Percentiles rank a stretch among this genome's conserved stretches.
Conservation (phyloP, 2,888 invertebrate genomes). For the Phlogophora meticulosa region DNA sequence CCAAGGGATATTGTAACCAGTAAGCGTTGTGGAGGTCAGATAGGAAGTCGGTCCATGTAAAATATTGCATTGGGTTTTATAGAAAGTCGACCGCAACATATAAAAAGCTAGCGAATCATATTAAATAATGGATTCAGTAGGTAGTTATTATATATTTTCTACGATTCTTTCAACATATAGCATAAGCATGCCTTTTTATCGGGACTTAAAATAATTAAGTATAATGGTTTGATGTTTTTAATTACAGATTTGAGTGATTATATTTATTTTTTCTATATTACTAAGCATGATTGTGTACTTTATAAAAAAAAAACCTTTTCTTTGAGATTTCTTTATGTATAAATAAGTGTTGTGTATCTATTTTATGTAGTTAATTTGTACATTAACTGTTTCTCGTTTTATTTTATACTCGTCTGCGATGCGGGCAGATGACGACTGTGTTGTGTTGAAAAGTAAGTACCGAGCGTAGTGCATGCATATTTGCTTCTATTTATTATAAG, state of each 20-base stretch:
- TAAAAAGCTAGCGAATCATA: too few relatives aligned
- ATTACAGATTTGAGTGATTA: too few relatives aligned
- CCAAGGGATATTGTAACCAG: too few relatives aligned
- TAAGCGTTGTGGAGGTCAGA: too few relatives aligned
- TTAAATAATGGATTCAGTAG: not conserved
- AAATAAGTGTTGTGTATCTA: not conserved
- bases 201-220: too few relatives aligned
- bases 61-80: too few relatives aligned
- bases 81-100: too few relatives aligned
- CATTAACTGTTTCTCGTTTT: constrained; percentile 68
- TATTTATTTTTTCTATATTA: not conserved
- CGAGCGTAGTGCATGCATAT: constrained; percentile 71
- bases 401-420: constrained; percentile 70
- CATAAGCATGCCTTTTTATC: constrained; percentile 18
- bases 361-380: constrained; percentile 38
- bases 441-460: constrained; percentile 84
- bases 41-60: too few relatives aligned
- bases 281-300: constrained; percentile 23
- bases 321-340: not conserved
- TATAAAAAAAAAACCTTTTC: not conserved
- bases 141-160: not conserved
- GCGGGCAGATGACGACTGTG: constrained; percentile 83
- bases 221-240: too few relatives aligned
- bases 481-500: constrained; percentile 5
- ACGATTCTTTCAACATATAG: not conserved